Percentiles rank a stretch among this genome's conserved stretches.
These are phyloP conservation scores for Agriopis marginaria DNA, from an alignment of 2,888 invertebrate genomes.

Conservation along the genomic window DNA sequence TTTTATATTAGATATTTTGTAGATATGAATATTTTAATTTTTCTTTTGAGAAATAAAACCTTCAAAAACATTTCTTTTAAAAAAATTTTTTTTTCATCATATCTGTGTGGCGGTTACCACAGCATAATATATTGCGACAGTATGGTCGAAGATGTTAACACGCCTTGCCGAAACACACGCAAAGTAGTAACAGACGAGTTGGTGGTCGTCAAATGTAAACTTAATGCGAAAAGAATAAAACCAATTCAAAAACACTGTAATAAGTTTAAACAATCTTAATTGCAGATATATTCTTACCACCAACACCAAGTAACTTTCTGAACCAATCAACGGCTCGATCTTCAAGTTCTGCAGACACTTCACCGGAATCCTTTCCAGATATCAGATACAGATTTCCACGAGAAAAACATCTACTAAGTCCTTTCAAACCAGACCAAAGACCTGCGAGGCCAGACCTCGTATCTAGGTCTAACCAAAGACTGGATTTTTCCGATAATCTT, in stretches of 20 bases:
- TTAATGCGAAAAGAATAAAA: no score
- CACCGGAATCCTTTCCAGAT: slow-evolving; percentile 73
- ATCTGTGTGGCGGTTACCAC: no score
- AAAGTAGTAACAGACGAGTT: no score
- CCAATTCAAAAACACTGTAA: background rate
- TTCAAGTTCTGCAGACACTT: slow-evolving; percentile 74
- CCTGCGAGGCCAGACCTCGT: background rate
- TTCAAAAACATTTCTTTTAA: no score
- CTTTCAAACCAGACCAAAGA: background rate
- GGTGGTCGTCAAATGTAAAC: no score
- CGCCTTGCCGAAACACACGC: no score
- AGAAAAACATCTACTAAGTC: slow-evolving; percentile 7
- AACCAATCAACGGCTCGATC: slow-evolving; percentile 61
- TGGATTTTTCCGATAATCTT: background rate
- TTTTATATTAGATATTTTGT: no score
- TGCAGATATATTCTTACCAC: slow-evolving; percentile 56
- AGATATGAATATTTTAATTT: no score
- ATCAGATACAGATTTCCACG: slow-evolving; percentile 35
- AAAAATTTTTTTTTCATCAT: no score
- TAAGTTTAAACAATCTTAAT: slow-evolving; percentile 24
- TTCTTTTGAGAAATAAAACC: no score
- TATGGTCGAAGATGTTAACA: no score
- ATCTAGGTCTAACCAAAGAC: background rate
- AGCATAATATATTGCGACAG: no score
- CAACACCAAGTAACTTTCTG: slow-evolving; percentile 34